Percentiles rank a stretch among this genome's conserved stretches.
These are phyloP conservation scores for Barypeithes pellucidus DNA, from an alignment of 2,888 invertebrate species.

Conservation along the genomic window DNA sequence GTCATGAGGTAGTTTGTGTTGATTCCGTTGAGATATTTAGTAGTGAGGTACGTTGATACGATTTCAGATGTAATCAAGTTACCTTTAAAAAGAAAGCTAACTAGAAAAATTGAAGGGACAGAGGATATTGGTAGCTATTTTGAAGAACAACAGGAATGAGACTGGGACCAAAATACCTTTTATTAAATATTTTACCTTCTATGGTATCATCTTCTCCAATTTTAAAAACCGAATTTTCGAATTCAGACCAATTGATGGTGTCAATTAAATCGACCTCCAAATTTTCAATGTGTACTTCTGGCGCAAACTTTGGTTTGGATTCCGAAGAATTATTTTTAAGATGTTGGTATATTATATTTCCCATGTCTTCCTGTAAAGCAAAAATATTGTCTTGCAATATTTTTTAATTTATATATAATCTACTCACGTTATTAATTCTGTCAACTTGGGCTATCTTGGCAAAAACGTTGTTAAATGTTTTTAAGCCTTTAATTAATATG, in stretches of 20 bases:
- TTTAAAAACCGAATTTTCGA: constrained; percentile 63
- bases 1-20: constrained; percentile 61
- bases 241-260: constrained; percentile 63
- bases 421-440: constrained; percentile 58
- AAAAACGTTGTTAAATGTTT: constrained; percentile 60
- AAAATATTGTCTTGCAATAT: background rate
- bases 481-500: constrained; percentile 59
- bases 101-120: no score
- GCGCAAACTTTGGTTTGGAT: constrained; percentile 47
- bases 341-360: background rate
- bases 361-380: background rate
- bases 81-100: constrained; percentile 57
- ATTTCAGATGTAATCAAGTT: constrained; percentile 58
- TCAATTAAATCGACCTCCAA: constrained; percentile 64
- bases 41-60: constrained; percentile 55
- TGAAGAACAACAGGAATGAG: no score
- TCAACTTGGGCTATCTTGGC: constrained; percentile 49
- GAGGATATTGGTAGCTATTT: no score
- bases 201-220: constrained; percentile 58
- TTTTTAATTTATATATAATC: background rate
- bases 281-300: constrained; percentile 61
- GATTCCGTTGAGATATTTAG: constrained; percentile 56
- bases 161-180: no score
- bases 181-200: constrained; percentile 57
- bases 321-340: background rate